Percentiles rank a stretch among this genome's conserved stretches.
phyloP scores from a whole-genome alignment of 2,888 invertebrate genomes.

The Xestoiulus laeticollis region DNA sequence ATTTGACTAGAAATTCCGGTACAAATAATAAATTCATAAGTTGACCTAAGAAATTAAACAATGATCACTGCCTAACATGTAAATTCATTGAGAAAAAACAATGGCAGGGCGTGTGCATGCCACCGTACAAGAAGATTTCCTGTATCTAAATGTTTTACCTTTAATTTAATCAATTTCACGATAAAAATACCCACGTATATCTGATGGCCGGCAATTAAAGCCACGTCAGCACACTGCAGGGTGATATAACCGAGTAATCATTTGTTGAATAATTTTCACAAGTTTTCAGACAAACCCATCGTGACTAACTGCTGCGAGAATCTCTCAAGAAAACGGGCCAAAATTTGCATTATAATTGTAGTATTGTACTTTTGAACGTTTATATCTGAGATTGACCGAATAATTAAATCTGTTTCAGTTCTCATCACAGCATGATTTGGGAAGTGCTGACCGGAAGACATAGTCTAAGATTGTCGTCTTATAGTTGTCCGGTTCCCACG shows the following conservation, averaged over 20 bases:
- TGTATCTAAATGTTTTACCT: neutral
- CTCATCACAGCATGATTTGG: slow-evolving; percentile 47
- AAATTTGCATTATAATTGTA: slow-evolving; percentile 34
- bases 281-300: neutral
- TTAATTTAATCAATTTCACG: slow-evolving; percentile 11
- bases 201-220: neutral
- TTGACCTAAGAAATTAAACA: slow-evolving; percentile 24
- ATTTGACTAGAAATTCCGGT: neutral
- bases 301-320: neutral
- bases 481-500: slow-evolving; percentile 12
- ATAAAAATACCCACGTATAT: slow-evolving; percentile 27
- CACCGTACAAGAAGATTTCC: neutral
- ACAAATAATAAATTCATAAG: neutral
- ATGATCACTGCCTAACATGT: neutral
- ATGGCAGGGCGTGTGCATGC: slow-evolving; percentile 10
- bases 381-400: slow-evolving; percentile 47
- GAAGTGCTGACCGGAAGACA: slow-evolving; percentile 43
- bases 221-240: neutral
- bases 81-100: neutral
- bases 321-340: neutral
- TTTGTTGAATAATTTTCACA: neutral
- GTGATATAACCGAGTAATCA: slow-evolving; percentile 12
- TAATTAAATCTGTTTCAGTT: slow-evolving; percentile 46
- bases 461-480: slow-evolving; percentile 14
- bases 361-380: slow-evolving; percentile 43